Evolutionary conservation across 2,113 vertebrate genomes (phyloP).

Genomic region (Rhinoderma darwinii): DNA sequence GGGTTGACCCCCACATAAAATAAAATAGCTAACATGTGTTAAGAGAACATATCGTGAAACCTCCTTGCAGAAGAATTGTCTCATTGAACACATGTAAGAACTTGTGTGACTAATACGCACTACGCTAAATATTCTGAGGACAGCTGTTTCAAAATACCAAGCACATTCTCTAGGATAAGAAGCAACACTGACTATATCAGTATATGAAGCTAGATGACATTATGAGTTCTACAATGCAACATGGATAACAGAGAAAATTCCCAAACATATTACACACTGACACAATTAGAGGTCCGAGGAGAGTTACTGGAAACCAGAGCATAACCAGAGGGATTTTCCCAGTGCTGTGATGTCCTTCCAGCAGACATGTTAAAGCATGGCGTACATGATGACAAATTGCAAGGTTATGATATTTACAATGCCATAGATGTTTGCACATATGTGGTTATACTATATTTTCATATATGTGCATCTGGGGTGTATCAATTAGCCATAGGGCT

Average conservation of each 20-base stretch:
- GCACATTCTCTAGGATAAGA: background rate
- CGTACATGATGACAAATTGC: background rate
- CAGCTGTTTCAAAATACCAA: slow-evolving; percentile 9
- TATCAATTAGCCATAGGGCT: background rate
- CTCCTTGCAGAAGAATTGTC: background rate
- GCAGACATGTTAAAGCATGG: background rate
- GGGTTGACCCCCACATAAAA: too few relatives aligned
- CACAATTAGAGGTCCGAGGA: slow-evolving; percentile 48
- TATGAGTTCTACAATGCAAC: background rate
- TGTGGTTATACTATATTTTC: background rate
- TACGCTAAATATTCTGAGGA: slow-evolving; percentile 8
- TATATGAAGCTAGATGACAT: slow-evolving; percentile 1
- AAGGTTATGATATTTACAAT: background rate
- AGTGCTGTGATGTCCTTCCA: slow-evolving; percentile 14
- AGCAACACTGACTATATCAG: background rate
- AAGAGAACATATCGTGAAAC: background rate
- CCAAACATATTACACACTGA: background rate
- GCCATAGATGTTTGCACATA: background rate
- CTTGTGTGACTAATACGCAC: slow-evolving; percentile 2
- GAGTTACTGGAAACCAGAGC: slow-evolving; percentile 21
- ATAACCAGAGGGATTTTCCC: slow-evolving; percentile 26
- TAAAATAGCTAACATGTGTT: background rate
- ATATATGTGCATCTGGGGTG: background rate
- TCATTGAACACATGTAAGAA: background rate
- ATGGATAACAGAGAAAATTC: background rate